These are phyloP conservation scores for Tricholauxania praeusta DNA, from an alignment of 2,888 invertebrate genomes.

Conservation along the genomic window DNA sequence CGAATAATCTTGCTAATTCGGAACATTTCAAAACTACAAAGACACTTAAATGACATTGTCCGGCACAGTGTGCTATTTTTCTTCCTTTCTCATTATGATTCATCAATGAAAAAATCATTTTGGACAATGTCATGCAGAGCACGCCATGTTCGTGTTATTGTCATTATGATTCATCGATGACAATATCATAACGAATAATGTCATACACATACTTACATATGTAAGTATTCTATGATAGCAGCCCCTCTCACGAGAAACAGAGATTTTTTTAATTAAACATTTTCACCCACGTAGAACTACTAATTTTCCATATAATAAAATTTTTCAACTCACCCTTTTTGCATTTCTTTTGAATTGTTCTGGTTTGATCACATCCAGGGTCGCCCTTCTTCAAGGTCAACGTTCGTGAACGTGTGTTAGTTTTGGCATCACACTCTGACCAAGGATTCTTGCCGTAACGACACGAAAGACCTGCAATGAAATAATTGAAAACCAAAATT, in stretches of 20 bases:
- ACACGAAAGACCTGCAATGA: conserved; percentile 73
- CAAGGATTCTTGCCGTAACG: conserved; percentile 89
- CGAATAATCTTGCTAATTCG: too few species aligned
- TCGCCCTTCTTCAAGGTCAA: conserved; percentile 89
- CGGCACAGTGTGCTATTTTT: too few species aligned
- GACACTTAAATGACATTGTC: too few species aligned
- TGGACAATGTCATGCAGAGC: too few species aligned
- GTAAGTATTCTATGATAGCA: not conserved
- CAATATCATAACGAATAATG: too few species aligned
- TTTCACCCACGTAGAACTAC: not conserved
- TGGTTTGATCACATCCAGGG: conserved; percentile 83
- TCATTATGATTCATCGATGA: too few species aligned
- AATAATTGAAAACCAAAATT: conserved; percentile 18
- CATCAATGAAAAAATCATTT: too few species aligned
- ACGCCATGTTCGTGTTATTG: too few species aligned
- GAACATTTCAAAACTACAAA: too few species aligned
- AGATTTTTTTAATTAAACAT: too few species aligned
- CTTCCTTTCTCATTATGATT: too few species aligned
- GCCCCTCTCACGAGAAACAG: not conserved
- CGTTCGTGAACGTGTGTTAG: conserved; percentile 84
- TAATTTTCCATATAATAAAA: not conserved
- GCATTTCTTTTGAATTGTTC: conserved; percentile 91
- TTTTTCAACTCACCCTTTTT: conserved; percentile 79
- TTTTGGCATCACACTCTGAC: conserved; percentile 89
- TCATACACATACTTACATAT: too few species aligned